phyloP scores from a whole-genome alignment of 2,888 invertebrate genomes.

The Mactromeris polynyma region DNA sequence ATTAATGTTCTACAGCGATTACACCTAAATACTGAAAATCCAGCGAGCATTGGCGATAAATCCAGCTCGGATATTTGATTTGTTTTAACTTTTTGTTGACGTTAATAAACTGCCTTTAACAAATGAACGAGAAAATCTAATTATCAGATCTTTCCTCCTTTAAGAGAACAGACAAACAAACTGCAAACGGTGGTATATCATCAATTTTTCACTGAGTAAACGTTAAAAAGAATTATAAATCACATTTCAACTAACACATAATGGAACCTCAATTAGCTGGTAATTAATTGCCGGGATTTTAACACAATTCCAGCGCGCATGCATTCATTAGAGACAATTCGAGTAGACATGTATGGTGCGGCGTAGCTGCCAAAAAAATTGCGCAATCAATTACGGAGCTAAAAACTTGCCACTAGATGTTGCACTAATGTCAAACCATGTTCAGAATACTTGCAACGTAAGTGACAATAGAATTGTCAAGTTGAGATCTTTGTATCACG shows the following conservation, averaged over 20 bases:
- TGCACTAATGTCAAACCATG: neutral
- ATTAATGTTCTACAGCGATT: conserved; percentile 15
- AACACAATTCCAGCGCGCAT: conserved; percentile 11
- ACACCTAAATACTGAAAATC: neutral
- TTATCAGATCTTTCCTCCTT: neutral
- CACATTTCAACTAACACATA: conserved; percentile 21
- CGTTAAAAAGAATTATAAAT: conserved; percentile 23
- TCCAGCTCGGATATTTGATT: conserved; percentile 3
- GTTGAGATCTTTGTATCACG: neutral
- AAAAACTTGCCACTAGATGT: conserved; percentile 3
- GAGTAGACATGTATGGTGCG: conserved; percentile 11
- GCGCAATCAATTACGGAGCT: conserved; percentile 17
- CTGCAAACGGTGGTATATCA: conserved; percentile 18
- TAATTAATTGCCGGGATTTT: conserved; percentile 21
- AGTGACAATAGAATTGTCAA: neutral
- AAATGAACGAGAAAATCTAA: conserved; percentile 12
- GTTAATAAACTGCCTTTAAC: conserved; percentile 25
- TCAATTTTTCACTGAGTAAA: conserved; percentile 23
- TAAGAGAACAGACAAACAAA: conserved; percentile 12
- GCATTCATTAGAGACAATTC: conserved; percentile 11
- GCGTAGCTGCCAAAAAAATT: conserved; percentile 1
- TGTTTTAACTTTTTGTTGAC: conserved; percentile 23
- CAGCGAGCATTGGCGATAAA: neutral
- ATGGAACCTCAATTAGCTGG: neutral
- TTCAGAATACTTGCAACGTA: neutral